phyloP scores from a whole-genome alignment of 1,140 invertebrate species.

The Drosophila oshimai region DNA sequence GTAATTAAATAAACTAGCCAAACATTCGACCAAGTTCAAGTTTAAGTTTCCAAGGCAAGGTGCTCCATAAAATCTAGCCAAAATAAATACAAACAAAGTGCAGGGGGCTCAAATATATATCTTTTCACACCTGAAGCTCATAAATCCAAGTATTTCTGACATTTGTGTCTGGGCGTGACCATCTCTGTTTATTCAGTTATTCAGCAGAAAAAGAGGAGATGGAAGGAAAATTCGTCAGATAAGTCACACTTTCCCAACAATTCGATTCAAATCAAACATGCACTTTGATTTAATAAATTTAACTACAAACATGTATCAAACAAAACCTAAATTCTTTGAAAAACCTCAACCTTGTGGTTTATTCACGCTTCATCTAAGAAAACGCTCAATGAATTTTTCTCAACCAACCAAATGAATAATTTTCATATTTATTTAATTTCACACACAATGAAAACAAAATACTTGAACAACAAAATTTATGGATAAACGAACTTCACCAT shows the following conservation, averaged over 20 bases:
- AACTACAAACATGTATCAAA: background rate
- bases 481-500: slow-evolving; percentile 44
- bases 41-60: slow-evolving; percentile 46
- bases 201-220: background rate
- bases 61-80: slow-evolving; percentile 19
- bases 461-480: slow-evolving; percentile 38
- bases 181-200: slow-evolving; percentile 20
- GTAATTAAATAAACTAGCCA: slow-evolving; percentile 53
- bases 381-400: slow-evolving; percentile 22
- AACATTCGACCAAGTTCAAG: slow-evolving; percentile 65
- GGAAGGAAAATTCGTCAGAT: background rate
- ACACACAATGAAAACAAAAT: slow-evolving; percentile 11
- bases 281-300: slow-evolving; percentile 13
- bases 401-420: slow-evolving; percentile 22
- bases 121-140: slow-evolving; percentile 58
- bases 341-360: slow-evolving; percentile 8
- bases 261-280: background rate
- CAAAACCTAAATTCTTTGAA: background rate
- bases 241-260: background rate
- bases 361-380: slow-evolving; percentile 24
- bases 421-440: slow-evolving; percentile 39
- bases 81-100: slow-evolving; percentile 52
- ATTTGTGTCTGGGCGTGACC: background rate
- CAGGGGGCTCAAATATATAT: slow-evolving; percentile 7
- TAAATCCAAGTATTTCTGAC: slow-evolving; percentile 33